Evolutionary conservation across 2,888 invertebrate species (phyloP).

Genomic region (Pemphredon lugubris): DNA sequence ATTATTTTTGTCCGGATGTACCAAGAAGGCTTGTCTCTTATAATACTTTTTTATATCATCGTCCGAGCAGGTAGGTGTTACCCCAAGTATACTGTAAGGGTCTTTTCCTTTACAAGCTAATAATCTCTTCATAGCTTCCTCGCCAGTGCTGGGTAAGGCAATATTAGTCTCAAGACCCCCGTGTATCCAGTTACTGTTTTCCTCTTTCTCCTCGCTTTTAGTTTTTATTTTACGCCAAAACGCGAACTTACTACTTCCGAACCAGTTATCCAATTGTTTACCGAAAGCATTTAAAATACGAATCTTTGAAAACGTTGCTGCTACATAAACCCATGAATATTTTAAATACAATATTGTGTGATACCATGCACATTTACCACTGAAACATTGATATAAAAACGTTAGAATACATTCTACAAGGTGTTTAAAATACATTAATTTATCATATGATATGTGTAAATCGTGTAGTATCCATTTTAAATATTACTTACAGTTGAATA

Average conservation of each 20-base stretch:
- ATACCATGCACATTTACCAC: slow-evolving; percentile 78
- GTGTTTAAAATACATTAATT: not conserved
- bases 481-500: slow-evolving; percentile 86
- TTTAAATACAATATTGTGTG: slow-evolving; percentile 76
- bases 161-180: slow-evolving; percentile 87
- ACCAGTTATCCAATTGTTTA: slow-evolving; percentile 82
- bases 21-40: slow-evolving; percentile 95
- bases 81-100: slow-evolving; percentile 96
- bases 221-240: slow-evolving; percentile 84
- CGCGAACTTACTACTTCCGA: slow-evolving; percentile 84
- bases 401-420: no score
- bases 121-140: slow-evolving; percentile 96
- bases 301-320: slow-evolving; percentile 74
- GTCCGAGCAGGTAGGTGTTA: slow-evolving; percentile 93
- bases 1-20: slow-evolving; percentile 98
- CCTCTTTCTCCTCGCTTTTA: slow-evolving; percentile 79
- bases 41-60: slow-evolving; percentile 97
- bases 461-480: not conserved
- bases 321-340: slow-evolving; percentile 75
- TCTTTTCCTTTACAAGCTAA: slow-evolving; percentile 97
- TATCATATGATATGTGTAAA: not conserved
- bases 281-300: slow-evolving; percentile 76
- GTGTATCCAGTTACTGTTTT: slow-evolving; percentile 81
- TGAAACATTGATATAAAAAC: slow-evolving; percentile 50
- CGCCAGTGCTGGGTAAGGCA: slow-evolving; percentile 92